Evolutionary conservation across 2,113 vertebrate species (phyloP), one percentile per base, ranked within the genome.

Genomic region (Lepisosteus oculatus): DNA sequence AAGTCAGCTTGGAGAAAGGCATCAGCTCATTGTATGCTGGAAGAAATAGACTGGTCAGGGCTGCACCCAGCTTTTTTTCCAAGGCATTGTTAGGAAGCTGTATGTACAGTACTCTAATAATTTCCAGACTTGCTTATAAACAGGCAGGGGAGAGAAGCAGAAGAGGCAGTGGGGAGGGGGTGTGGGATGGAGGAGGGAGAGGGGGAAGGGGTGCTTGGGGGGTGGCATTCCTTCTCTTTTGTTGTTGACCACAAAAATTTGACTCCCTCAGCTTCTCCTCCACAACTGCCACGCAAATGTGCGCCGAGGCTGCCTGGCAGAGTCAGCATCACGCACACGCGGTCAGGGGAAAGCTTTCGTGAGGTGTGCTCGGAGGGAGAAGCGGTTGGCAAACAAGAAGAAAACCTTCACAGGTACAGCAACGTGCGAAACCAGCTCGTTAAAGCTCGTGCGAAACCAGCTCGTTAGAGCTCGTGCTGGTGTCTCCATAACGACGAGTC

Each of bases 221-320:
- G 72, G 61, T 41, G 75, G 70, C 80, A 83, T 82, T 84, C 80
- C 75, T 74, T 56, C 43, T 66, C 73, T 63, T 84, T 84, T 83
- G 79, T 85, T 80, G 76, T 76, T 45, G 0, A 70, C 79, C 79
- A 74, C 82, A 85, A 78, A 65, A 83, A 80, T 86, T 85, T 74
- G 69, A 72, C 61, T 76, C 72, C 70, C 71, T 69, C 67, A 45
- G 65, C 67, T 43, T 29, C 29, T 3, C 61, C 41, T 62, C 74
- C 79, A 78, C 72, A 67, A 73, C 81, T 8, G 41, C 75, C 69
- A 43, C 77, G 76, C 72, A 74, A 74, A 57, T 61, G 57, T 69
- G 73, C 61, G 5, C 47, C 47, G 47, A 0, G 5, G 47, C 47
- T 9, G 8, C 4, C 47, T 51, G 8, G 47, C 8, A 9, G 8